Evolutionary conservation across 2,797 vertebrate species (phyloP).

Genomic region (Gymnothorax reevesii): DNA sequence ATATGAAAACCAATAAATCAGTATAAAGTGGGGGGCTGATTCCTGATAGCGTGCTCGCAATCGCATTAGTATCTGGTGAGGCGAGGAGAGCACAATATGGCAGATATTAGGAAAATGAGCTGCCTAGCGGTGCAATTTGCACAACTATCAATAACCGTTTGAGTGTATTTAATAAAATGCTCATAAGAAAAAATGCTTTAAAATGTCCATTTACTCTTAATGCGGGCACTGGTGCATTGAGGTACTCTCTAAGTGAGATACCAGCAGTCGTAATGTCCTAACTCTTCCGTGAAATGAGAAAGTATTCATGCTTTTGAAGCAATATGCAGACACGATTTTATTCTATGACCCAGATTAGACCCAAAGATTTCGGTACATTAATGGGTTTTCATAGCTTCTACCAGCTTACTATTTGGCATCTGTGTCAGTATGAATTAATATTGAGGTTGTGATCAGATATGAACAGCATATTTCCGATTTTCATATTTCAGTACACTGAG

Average conservation of each 20-base stretch:
- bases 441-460: background rate
- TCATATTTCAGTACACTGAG: background rate
- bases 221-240: background rate
- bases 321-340: background rate
- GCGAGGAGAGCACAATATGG: slow-evolving; percentile 10
- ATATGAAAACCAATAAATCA: slow-evolving; percentile 31
- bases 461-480: background rate
- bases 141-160: slow-evolving; percentile 22
- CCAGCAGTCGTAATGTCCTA: background rate
- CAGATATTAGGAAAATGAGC: slow-evolving; percentile 7
- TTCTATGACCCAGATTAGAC: background rate
- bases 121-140: background rate
- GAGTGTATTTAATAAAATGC: slow-evolving; percentile 13
- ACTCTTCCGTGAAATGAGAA: background rate
- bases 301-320: background rate
- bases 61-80: slow-evolving; percentile 16
- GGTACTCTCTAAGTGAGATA: background rate
- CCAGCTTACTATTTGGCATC: background rate
- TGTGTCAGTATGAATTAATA: background rate
- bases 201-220: slow-evolving; percentile 22
- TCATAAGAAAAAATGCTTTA: background rate
- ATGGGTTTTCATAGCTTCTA: background rate
- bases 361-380: background rate
- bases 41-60: slow-evolving; percentile 13
- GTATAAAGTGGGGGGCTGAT: slow-evolving; percentile 19